Conservation (phyloP, 2,888 invertebrate species). For the Cephus runcator region DNA sequence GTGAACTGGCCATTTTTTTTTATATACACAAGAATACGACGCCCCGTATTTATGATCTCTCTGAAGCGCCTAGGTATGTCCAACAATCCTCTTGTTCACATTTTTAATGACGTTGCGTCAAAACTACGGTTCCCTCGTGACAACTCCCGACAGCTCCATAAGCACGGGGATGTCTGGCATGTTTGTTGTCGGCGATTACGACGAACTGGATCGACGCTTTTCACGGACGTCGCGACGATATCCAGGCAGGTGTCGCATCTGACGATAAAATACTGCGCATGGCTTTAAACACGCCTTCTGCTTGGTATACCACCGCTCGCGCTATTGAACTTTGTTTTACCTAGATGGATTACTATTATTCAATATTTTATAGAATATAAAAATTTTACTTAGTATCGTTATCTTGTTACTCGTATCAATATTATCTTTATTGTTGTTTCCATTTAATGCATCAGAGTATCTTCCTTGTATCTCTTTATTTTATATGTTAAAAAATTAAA, state of each 20-base stretch:
- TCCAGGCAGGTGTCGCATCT: slow-evolving; percentile 21
- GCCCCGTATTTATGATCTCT: neutral
- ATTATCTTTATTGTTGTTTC: neutral
- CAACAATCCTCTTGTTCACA: neutral
- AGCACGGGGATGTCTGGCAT: neutral
- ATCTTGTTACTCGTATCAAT: neutral
- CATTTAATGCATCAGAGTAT: neutral
- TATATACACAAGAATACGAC: slow-evolving; percentile 3
- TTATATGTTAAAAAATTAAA: neutral
- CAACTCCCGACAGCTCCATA: neutral
- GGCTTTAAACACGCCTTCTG: neutral
- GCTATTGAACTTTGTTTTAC: slow-evolving; percentile 6
- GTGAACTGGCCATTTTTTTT: slow-evolving; percentile 72
- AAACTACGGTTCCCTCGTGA: neutral
- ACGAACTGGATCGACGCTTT: neutral
- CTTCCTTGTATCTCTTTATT: neutral
- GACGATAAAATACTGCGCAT: slow-evolving; percentile 20
- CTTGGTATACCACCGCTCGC: slow-evolving; percentile 5
- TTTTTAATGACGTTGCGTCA: neutral
- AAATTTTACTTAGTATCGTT: neutral
- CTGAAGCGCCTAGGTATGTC: neutral
- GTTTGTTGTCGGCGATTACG: neutral
- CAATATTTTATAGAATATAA: neutral
- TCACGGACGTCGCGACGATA: slow-evolving; percentile 17
- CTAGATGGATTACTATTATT: neutral